Evolutionary conservation across 2,888 invertebrate species (phyloP).

Genomic region (Melanostoma scalare): DNA sequence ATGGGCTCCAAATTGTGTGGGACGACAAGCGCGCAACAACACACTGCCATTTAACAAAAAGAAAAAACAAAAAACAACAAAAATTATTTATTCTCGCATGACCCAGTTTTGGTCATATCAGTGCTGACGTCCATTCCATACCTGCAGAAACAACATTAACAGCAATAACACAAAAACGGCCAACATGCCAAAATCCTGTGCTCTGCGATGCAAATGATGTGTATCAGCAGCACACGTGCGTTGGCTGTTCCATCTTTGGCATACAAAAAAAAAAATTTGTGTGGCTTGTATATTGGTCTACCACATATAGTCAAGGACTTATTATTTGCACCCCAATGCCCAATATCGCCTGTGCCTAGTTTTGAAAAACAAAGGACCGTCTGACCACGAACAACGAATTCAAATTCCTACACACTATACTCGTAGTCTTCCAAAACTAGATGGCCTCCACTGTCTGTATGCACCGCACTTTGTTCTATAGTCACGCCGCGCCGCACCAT

Average conservation of each 20-base stretch:
- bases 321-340: constrained; percentile 1
- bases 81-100: constrained; percentile 62
- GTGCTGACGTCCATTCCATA: constrained; percentile 48
- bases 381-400: constrained; percentile 35
- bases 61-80: constrained; percentile 24
- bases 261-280: constrained; percentile 13
- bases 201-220: constrained; percentile 56
- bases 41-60: background rate
- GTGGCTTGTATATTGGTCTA: background rate
- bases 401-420: background rate
- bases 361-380: constrained; percentile 4
- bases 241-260: constrained; percentile 1
- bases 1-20: constrained; percentile 28
- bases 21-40: background rate
- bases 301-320: constrained; percentile 24
- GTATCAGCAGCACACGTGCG: constrained; percentile 41
- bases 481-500: constrained; percentile 11
- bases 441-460: background rate
- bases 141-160: constrained; percentile 4
- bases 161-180: constrained; percentile 7
- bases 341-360: background rate
- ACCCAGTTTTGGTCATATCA: constrained; percentile 54
- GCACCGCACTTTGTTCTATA: constrained; percentile 3
- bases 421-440: too few relatives aligned
- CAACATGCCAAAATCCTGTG: constrained; percentile 25